phyloP scores from a whole-genome alignment of 2,113 vertebrate species.

The Amphiprion ocellaris region DNA sequence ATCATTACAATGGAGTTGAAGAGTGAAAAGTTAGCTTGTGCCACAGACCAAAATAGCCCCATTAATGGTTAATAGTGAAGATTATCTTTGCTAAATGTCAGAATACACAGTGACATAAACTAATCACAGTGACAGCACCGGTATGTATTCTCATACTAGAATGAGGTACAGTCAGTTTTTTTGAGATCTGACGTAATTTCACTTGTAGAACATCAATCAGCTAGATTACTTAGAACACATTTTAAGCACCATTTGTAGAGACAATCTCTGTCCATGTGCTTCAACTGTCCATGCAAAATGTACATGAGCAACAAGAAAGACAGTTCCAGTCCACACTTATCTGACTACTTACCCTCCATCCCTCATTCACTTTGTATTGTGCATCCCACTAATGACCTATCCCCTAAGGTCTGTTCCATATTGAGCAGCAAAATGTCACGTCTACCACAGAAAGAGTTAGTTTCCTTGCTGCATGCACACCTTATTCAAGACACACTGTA shows the following conservation, averaged over 20 bases:
- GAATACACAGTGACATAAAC: not conserved
- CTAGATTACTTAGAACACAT: conserved; percentile 47
- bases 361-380: conserved; percentile 34
- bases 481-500: conserved; percentile 10
- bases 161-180: not conserved
- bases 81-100: conserved; percentile 20
- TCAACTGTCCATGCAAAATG: conserved; percentile 9
- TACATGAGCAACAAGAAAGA: conserved; percentile 21
- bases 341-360: conserved; percentile 15
- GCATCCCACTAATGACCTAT: conserved; percentile 35
- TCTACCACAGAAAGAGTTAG: conserved; percentile 7
- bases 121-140: not conserved
- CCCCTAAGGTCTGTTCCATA: conserved; percentile 50
- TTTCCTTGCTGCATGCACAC: conserved; percentile 2
- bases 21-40: too few species aligned
- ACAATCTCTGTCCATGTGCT: conserved; percentile 2
- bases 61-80: not conserved
- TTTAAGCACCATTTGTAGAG: conserved; percentile 25
- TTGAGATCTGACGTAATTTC: conserved; percentile 24
- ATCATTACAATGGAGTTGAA: too few species aligned
- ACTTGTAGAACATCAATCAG: conserved; percentile 21
- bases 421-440: conserved; percentile 36
- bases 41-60: too few species aligned
- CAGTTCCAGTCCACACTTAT: conserved; percentile 12
- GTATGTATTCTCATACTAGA: not conserved